phyloP scores from a whole-genome alignment of 2,113 vertebrate species.

The Odontesthes bonariensis region DNA sequence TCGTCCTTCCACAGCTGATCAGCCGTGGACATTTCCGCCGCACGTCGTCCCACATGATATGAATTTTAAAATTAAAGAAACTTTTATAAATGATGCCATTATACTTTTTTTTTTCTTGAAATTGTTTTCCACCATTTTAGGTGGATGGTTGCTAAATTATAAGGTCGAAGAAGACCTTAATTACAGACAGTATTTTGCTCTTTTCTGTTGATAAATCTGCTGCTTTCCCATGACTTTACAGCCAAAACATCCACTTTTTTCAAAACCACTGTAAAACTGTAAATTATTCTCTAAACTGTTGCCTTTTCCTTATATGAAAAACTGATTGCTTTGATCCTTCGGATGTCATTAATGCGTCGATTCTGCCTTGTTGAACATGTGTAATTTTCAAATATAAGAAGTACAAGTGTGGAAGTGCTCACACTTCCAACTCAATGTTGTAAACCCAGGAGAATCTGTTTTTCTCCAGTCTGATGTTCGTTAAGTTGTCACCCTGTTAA shows the following conservation, averaged over 20 bases:
- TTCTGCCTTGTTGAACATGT: not conserved
- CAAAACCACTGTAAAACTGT: constrained; percentile 53
- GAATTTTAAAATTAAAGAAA: constrained; percentile 39
- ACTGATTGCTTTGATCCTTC: not conserved
- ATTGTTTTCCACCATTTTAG: constrained; percentile 8
- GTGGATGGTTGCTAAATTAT: constrained; percentile 19
- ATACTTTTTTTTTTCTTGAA: not conserved
- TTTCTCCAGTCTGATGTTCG: not conserved
- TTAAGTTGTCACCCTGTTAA: not conserved
- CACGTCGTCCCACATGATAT: constrained; percentile 56
- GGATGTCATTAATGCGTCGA: constrained; percentile 19
- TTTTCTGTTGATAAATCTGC: constrained; percentile 9
- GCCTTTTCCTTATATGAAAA: constrained; percentile 10
- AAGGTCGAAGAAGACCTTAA: constrained; percentile 1
- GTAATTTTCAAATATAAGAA: constrained; percentile 5
- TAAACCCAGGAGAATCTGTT: not conserved
- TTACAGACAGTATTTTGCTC: constrained; percentile 61
- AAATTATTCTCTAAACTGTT: constrained; percentile 30
- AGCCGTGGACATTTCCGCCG: constrained; percentile 44
- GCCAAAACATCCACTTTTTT: constrained; percentile 20
- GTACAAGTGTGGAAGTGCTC: not conserved
- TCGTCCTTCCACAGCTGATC: not conserved
- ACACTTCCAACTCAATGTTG: not conserved
- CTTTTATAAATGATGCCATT: constrained; percentile 40
- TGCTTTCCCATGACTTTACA: constrained; percentile 1